Evolutionary conservation across 2,113 vertebrate species (phyloP), one percentile per base, ranked within the genome.

Genomic region (Chaetodon auriga): DNA sequence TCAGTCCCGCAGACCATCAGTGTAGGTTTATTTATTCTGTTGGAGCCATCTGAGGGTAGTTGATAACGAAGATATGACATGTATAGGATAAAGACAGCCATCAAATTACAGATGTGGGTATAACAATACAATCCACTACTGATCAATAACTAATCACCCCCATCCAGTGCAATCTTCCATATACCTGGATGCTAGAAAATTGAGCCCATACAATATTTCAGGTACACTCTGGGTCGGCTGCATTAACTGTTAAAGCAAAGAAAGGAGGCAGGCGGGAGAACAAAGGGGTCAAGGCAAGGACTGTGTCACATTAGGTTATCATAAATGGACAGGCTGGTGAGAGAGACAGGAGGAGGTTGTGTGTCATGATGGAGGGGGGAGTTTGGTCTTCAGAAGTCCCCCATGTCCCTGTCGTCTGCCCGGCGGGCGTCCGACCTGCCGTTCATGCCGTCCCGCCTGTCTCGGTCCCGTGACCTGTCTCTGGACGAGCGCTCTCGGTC

Each of bases 361-460:
- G 82, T 62, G 83, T 66, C 1, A 25, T 77, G 16, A 63, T 75
- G 49, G 75, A 49, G 78, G 30, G 1, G 65, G 65, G 73, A 55
- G 78, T 74, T 77, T 81, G 83, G 78, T 87, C 85, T 85, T 98
- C 94, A 98, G 93, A 97, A 95, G 94, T 98, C 97, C 53, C 97
- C 97, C 35, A 95, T 94, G 90, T 98, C 97, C 95, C 97, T 95
- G 93, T 97, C 97, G 60, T 97, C 97, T 19, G 94, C 96, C 78
- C 96, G 95, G 90, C 96, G 95, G 36, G 95, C 95, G 78, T 96
- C 95, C 1, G 96, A 92, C 94, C 96, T 96, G 80, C 97, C 98
- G 19, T 98, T 99, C 93, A 97, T 91, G 49, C 96, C 96, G 86
- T 97, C 97, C 13, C 95, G 95, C 81, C 96, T 96, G 87, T 97